Conservation (phyloP, 1,140 invertebrate species). For the Tribolium madens region DNA sequence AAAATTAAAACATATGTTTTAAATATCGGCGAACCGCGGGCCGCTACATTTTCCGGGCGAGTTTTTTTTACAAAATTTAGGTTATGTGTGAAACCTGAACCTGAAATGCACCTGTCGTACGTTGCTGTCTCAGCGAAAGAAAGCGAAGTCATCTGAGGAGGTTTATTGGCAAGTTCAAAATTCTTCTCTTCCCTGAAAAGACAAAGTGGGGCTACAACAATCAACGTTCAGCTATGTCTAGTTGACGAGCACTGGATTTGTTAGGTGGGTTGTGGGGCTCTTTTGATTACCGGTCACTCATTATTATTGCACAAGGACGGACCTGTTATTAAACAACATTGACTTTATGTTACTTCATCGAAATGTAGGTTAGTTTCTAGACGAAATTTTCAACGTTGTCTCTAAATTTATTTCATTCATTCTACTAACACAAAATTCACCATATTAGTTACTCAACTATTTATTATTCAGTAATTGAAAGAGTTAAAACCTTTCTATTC, state of each 20-base stretch:
- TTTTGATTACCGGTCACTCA: not conserved
- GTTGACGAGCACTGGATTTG: conserved; percentile 23
- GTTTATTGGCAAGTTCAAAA: conserved; percentile 25
- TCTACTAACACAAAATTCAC: not conserved
- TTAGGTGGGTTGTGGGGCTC: conserved; percentile 18
- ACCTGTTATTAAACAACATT: conserved; percentile 5
- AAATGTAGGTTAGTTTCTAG: conserved; percentile 15
- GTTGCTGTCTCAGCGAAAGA: conserved; percentile 13
- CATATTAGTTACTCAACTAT: not conserved
- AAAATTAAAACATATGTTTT: conserved; percentile 19
- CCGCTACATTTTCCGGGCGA: conserved; percentile 1
- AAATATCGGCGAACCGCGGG: not conserved
- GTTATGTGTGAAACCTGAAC: conserved; percentile 36
- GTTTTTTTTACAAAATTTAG: conserved; percentile 12
- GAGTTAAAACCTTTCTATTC: not conserved
- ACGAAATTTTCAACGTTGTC: not conserved
- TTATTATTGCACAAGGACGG: conserved; percentile 6
- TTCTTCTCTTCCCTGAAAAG: conserved; percentile 2
- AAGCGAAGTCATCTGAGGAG: conserved; percentile 24
- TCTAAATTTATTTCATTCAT: not conserved
- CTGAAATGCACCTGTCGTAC: conserved; percentile 23
- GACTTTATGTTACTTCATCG: conserved; percentile 21
- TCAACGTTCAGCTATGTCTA: conserved; percentile 27
- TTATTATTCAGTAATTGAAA: not conserved
- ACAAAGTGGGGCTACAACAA: conserved; percentile 1